Percentiles rank a stretch among this genome's conserved stretches.
Conservation (phyloP, 2,888 invertebrate species). For the Onchidella celtica region DNA sequence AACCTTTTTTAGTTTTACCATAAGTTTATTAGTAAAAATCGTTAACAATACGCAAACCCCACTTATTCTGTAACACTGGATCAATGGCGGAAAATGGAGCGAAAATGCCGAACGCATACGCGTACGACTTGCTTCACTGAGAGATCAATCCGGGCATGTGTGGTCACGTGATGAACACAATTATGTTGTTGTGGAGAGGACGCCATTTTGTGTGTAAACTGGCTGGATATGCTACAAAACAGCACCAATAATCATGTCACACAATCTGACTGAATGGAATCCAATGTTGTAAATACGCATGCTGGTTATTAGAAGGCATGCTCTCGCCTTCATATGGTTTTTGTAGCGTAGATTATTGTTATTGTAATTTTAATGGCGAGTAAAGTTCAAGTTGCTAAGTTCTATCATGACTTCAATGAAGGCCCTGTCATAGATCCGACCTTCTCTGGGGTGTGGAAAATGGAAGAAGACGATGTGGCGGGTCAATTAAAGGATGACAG, state of each 20-base stretch:
- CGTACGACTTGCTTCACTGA: not conserved
- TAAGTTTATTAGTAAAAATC: too few relatives aligned
- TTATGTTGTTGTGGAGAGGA: constrained; percentile 76
- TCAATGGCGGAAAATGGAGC: too few relatives aligned
- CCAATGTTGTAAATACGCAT: not conserved
- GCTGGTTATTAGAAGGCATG: not conserved
- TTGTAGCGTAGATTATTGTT: constrained; percentile 29
- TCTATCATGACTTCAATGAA: constrained; percentile 72
- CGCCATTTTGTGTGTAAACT: constrained; percentile 66
- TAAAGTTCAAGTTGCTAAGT: constrained; percentile 76
- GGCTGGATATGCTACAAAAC: constrained; percentile 13
- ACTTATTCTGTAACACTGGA: too few relatives aligned
- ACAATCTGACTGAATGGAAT: not conserved
- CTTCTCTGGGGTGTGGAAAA: constrained; percentile 74
- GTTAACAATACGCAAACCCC: too few relatives aligned
- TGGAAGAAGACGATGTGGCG: constrained; percentile 78
- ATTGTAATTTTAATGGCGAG: constrained; percentile 59
- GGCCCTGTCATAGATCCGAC: constrained; percentile 68
- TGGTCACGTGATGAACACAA: constrained; percentile 76
- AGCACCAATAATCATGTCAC: not conserved
- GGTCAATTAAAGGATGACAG: constrained; percentile 76
- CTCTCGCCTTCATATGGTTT: not conserved
- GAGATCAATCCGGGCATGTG: constrained; percentile 51
- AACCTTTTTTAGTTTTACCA: too few relatives aligned
- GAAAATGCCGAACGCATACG: too few relatives aligned